Percentiles rank a stretch among this genome's conserved stretches.
phyloP scores from a whole-genome alignment of 2,113 vertebrate genomes.

The Murina feae region DNA sequence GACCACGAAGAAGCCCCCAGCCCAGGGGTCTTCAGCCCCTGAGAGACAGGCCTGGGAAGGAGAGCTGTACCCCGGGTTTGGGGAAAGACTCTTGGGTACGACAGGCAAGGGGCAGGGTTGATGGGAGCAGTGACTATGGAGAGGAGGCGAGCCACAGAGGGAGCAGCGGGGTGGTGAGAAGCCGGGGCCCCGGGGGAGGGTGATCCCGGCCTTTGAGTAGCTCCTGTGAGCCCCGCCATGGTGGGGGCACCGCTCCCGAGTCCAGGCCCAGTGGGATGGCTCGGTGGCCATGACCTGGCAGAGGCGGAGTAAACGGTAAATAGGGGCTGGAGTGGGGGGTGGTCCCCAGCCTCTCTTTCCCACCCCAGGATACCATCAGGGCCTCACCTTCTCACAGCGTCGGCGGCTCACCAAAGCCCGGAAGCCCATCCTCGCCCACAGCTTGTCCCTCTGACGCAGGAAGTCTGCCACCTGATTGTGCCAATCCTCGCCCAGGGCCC shows the following conservation, averaged over 20 bases:
- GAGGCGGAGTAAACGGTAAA: neutral
- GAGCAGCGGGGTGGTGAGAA: conserved; percentile 44
- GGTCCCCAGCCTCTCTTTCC: no score
- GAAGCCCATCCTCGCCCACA: conserved; percentile 77
- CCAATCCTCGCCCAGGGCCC: conserved; percentile 73
- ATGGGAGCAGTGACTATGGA: neutral
- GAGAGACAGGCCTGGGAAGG: neutral
- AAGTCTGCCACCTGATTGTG: conserved; percentile 41
- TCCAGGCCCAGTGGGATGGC: conserved; percentile 74
- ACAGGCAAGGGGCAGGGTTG: neutral
- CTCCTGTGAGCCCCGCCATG: conserved; percentile 67
- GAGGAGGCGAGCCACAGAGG: conserved; percentile 15
- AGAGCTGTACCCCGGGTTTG: neutral
- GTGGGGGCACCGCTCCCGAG: conserved; percentile 55
- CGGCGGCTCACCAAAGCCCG: conserved; percentile 65
- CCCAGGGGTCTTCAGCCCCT: neutral
- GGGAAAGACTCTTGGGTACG: neutral
- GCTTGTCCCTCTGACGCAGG: conserved; percentile 61
- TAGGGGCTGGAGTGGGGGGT: neutral
- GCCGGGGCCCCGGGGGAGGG: conserved; percentile 28
- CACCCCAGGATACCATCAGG: fast-evolving
- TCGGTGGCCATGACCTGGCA: conserved; percentile 73
- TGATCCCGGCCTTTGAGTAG: neutral
- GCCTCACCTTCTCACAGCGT: conserved; percentile 76
- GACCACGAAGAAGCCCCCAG: neutral